Evolutionary conservation across 2,888 invertebrate species (phyloP).

Genomic region (Heliconius hortense): DNA sequence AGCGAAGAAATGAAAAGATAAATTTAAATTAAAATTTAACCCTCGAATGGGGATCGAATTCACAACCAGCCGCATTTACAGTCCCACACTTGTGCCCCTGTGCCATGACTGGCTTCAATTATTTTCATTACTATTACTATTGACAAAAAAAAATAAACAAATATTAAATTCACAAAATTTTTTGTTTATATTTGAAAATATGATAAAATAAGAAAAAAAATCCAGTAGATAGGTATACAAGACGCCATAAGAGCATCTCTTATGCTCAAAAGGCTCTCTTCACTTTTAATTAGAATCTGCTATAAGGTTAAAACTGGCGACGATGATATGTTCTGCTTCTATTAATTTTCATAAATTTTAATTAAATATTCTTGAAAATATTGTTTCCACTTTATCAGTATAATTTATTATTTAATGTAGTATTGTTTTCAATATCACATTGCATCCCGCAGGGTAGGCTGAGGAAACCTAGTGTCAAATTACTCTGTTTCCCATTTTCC

Average conservation of each 20-base stretch:
- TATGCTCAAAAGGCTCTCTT: slow-evolving; percentile 17
- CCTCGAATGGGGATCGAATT: too few species aligned
- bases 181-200: not conserved
- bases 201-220: not conserved
- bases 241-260: slow-evolving; percentile 20
- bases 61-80: too few species aligned
- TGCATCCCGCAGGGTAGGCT: too few species aligned
- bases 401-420: not conserved
- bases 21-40: too few species aligned
- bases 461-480: too few species aligned
- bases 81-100: too few species aligned
- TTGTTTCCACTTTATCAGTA: not conserved
- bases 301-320: slow-evolving; percentile 20
- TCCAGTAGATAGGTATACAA: slow-evolving; percentile 5
- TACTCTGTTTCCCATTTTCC: too few species aligned
- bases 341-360: slow-evolving; percentile 11
- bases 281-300: slow-evolving; percentile 17
- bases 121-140: too few species aligned
- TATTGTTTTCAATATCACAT: too few species aligned
- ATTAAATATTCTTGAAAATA: not conserved
- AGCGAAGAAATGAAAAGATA: too few species aligned
- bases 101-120: too few species aligned
- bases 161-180: not conserved
- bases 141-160: too few species aligned
- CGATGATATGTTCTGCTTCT: not conserved